These are phyloP conservation scores for Spilarctia lutea DNA, from an alignment of 2,888 invertebrate species.

Conservation along the genomic window DNA sequence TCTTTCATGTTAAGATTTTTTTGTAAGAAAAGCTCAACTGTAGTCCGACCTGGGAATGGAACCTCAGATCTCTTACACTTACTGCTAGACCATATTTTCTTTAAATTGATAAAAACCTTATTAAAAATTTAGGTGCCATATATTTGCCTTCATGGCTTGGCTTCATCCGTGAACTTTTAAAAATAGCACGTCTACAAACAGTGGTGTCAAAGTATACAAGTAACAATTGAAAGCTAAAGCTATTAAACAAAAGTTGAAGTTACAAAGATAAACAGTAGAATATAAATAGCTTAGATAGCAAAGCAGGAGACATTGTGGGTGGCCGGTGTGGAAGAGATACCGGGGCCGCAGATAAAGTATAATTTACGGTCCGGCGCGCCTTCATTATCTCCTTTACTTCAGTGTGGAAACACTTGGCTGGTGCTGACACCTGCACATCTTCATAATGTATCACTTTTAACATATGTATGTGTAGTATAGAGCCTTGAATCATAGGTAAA, in stretches of 20 bases:
- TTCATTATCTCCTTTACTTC: not conserved
- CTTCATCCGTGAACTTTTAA: no score
- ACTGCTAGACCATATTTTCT: no score
- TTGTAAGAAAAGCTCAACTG: no score
- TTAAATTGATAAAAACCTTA: no score
- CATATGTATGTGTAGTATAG: not conserved
- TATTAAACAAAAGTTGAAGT: not conserved
- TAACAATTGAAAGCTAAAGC: not conserved
- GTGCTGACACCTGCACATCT: slow-evolving; percentile 3
- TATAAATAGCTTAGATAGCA: not conserved
- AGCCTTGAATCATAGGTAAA: no score
- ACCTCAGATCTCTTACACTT: no score
- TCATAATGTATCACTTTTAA: not conserved
- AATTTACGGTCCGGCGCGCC: slow-evolving; percentile 29
- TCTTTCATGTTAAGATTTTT: no score
- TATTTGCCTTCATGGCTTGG: no score
- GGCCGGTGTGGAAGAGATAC: slow-evolving; percentile 2
- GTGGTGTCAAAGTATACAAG: no score
- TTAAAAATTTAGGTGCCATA: no score
- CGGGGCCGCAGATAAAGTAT: slow-evolving; percentile 15
- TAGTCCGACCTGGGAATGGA: no score
- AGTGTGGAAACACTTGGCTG: not conserved
- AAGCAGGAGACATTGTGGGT: not conserved
- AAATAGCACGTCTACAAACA: no score
- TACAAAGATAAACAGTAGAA: not conserved